Base-by-base conservation (phyloP, 2,888 invertebrate genomes). In the Drosophila niveifrons region DNA sequence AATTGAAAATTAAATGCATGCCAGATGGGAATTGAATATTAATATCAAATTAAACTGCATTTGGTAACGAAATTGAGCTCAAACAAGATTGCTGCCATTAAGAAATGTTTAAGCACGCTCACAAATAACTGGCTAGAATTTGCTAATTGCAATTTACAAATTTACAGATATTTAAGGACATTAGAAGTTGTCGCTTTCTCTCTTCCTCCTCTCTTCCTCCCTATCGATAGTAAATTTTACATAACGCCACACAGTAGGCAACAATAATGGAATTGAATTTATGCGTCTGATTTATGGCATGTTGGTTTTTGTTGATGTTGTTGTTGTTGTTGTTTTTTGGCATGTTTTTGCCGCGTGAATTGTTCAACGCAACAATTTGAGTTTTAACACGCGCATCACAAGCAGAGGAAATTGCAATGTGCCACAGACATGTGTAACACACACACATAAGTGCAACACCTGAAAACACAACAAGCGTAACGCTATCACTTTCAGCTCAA, bases 401-500 rank as follows among this genome's bases (percentile, higher is more conserved):
- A 15, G 11, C 39, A 50, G 23, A 41, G 53, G 52, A 72, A 77
- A 72, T 56, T 61, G 43, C 23, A 23, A 41, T 23, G 44, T 46
- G 57, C 39, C 64, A 72, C 39, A 64, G 56, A 36, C 48, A n/a
- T 48, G 56, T n/a, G n/a, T n/a, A n/a, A n/a, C n/a, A n/a, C n/a
- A 23, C 43, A 43, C 36, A 34, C 13, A 41, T 15, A 44, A 39
- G 44, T 75, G 73, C 65, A 74, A 52, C 75, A 73, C 55, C 69
- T 84, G 80, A 53, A 47, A 67, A 76, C 66, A 71, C 46, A 83
- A 85, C 41, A 10, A 31, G 55, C 47, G 58, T 66, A 78, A 71
- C 61, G 61, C 77, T 88, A 83, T 83, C 82, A 85, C 83, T 83
- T 83, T 88, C 88, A 85, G 87, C 83, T 83, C 80, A 82, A 85